phyloP scores from a whole-genome alignment of 2,113 vertebrate species.

The Pipra filicauda region DNA sequence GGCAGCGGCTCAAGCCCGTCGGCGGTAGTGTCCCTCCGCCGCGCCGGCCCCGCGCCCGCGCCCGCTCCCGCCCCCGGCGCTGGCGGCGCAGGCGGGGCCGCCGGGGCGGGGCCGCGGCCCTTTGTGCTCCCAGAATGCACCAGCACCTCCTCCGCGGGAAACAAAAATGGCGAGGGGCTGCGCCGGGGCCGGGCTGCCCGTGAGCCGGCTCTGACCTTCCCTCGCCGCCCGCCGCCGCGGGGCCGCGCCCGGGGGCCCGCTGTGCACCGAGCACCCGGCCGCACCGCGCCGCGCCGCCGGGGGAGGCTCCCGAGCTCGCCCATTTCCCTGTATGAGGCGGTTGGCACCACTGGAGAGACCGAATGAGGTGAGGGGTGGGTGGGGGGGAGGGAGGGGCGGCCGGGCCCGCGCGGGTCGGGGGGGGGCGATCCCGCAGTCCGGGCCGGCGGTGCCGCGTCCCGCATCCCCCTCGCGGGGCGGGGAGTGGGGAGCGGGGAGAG shows the following conservation, averaged over 20 bases:
- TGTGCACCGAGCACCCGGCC: background rate
- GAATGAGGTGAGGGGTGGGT: conserved; percentile 81
- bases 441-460: background rate
- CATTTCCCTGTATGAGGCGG: conserved; percentile 67
- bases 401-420: background rate
- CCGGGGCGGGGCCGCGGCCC: background rate
- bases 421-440: background rate
- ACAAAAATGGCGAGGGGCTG: conserved; percentile 89
- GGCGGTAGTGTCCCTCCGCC: conserved; percentile 21
- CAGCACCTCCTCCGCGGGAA: conserved; percentile 85
- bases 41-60: background rate
- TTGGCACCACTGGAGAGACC: conserved; percentile 79
- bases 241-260: background rate
- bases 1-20: rapidly evolving
- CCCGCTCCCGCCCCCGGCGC: background rate
- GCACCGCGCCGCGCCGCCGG: background rate
- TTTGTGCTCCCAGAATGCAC: conserved; percentile 86
- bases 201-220: conserved; percentile 6
- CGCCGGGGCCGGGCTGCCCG: conserved; percentile 29
- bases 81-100: conserved; percentile 19
- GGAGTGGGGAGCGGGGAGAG: background rate
- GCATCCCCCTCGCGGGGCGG: background rate
- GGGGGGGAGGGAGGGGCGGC: background rate
- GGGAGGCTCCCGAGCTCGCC: background rate
- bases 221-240: background rate